Base-by-base conservation (phyloP, 2,888 invertebrate genomes). In the Agriopis leucophaearia region DNA sequence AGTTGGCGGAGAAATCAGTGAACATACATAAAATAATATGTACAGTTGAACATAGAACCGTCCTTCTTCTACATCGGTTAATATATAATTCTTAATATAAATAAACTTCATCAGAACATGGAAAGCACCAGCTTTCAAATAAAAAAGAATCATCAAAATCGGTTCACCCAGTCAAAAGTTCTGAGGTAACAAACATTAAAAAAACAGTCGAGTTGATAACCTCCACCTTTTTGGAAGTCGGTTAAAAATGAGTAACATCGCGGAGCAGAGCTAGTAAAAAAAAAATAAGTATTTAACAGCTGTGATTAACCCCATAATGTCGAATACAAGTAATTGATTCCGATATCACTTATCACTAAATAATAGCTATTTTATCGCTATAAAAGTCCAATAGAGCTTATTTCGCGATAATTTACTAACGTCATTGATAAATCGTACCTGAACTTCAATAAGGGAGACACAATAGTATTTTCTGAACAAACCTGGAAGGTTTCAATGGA, bases 341-440 rank as follows among this genome's bases (percentile, higher is more conserved):
- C 13, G 38, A 61, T 71, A 71, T 6, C 66, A 42, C 61, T 61
- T 72, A 74, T 74, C 74, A 50, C n/a, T 38, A 64, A 50, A 55
- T 65, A 67, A 71, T 71, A 52, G 64, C 64, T 64, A 44, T 66
- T 61, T 72, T 74, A 74, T 74, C 72, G 58, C 38, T 45, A 58
- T 65, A 51, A 56, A 68, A 63, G 57, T 62, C 61, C 68, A 74
- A 72, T 74, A 72, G 71, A 71, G 71, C 70, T 72, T 69, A 56
- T 72, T 74, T 74, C 55, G 66, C 71, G 72, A 74, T 74, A 70
- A 74, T 74, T 72, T 57, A 55, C 27, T 63, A 67, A 63, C 68
- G 68, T 68, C 68, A 68, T 59, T 64, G 59, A 62, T 66, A 58
- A 42, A 57, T 27, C 38, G 2, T 58, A 13, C 16, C 2, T 38